phyloP scores from a whole-genome alignment of 2,888 invertebrate genomes.

The Tridacna gigas region DNA sequence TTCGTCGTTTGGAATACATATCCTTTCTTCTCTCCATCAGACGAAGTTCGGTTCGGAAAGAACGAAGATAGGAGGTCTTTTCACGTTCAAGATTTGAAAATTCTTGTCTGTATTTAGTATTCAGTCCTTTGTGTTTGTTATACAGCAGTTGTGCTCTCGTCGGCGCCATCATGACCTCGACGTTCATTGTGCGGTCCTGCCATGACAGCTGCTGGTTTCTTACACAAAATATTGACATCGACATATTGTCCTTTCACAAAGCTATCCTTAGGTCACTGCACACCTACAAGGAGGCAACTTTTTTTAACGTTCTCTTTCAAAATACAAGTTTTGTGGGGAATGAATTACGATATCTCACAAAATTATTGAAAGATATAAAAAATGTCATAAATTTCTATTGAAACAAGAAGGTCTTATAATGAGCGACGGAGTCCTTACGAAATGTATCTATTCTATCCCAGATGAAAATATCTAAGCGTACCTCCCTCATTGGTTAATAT shows the following conservation, averaged over 20 bases:
- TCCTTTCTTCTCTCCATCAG: slow-evolving; percentile 69
- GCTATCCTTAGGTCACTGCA: no score
- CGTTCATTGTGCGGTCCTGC: slow-evolving; percentile 77
- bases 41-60: slow-evolving; percentile 68
- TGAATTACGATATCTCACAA: no score
- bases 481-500: no score
- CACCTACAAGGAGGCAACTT: no score
- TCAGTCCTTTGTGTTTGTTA: slow-evolving; percentile 77
- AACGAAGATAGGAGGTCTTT: slow-evolving; percentile 65
- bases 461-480: no score
- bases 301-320: no score
- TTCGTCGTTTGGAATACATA: slow-evolving; percentile 48
- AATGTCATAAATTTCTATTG: no score
- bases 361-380: no score
- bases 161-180: slow-evolving; percentile 77
- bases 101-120: slow-evolving; percentile 68
- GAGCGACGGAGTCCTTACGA: no score
- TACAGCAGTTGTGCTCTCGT: slow-evolving; percentile 72
- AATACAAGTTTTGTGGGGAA: no score
- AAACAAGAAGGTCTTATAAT: no score
- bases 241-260: slow-evolving; percentile 52
- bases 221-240: slow-evolving; percentile 70
- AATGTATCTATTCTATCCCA: no score
- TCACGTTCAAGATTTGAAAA: slow-evolving; percentile 70
- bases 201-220: slow-evolving; percentile 74